These are phyloP conservation scores for Nycteola revayana DNA, from an alignment of 2,888 invertebrate genomes.

Conservation along the genomic window DNA sequence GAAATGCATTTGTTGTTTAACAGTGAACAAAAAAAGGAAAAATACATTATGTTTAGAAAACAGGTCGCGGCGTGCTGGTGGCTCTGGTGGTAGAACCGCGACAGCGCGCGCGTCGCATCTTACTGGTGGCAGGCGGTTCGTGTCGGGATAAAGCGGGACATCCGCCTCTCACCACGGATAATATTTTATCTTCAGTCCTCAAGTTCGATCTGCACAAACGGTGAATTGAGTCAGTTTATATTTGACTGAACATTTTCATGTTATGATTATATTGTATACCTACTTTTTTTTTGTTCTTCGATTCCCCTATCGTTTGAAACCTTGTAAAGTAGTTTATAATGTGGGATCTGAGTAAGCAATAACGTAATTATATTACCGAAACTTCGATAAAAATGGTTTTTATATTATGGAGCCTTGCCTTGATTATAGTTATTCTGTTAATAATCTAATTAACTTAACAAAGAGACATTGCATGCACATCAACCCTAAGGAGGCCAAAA, in stretches of 20 bases:
- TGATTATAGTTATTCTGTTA: no score
- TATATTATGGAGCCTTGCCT: no score
- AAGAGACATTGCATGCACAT: no score
- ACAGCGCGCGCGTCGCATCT: constrained; percentile 91
- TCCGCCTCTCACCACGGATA: constrained; percentile 91
- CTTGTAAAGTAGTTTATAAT: no score
- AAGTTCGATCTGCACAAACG: constrained; percentile 90
- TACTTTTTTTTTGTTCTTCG: not conserved
- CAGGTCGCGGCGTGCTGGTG: constrained; percentile 89
- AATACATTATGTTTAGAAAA: constrained; percentile 77
- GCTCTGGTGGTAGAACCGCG: constrained; percentile 89
- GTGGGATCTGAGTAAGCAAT: no score
- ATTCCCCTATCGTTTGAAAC: no score
- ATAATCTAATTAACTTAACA: no score
- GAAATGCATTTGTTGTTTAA: no score
- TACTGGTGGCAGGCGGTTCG: constrained; percentile 94
- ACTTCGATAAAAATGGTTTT: no score
- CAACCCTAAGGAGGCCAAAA: no score
- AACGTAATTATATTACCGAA: no score
- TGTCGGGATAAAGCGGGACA: constrained; percentile 88
- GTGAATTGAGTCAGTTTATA: constrained; percentile 49
- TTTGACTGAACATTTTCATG: not conserved
- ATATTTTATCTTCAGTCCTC: constrained; percentile 91
- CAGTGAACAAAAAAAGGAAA: no score
- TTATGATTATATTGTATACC: not conserved